These are phyloP conservation scores for Conus betulinus DNA, from an alignment of 1,140 invertebrate species.

Conservation along the genomic window DNA sequence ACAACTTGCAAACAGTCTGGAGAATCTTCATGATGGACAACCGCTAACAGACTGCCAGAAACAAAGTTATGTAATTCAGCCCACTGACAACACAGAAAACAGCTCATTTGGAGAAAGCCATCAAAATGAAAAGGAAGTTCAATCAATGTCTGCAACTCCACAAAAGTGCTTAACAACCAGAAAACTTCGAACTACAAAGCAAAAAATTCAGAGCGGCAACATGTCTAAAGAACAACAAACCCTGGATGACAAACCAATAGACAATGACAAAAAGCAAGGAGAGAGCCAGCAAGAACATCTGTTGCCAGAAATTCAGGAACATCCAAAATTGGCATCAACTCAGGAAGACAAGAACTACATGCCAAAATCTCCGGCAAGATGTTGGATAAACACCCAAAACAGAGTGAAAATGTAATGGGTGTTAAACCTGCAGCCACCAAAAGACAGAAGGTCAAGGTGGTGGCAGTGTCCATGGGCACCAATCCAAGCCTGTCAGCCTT, in stretches of 20 bases:
- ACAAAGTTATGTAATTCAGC: neutral
- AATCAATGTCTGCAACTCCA: neutral
- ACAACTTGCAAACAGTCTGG: neutral
- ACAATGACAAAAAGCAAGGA: neutral
- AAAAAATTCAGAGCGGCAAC: neutral
- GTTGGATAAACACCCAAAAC: neutral
- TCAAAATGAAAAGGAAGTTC: neutral
- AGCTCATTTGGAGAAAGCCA: neutral
- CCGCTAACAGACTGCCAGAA: neutral
- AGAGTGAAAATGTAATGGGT: neutral
- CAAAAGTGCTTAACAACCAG: neutral
- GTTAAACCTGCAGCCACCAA: neutral
- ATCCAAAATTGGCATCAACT: neutral
- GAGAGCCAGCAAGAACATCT: neutral
- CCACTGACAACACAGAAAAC: neutral
- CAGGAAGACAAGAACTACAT: neutral
- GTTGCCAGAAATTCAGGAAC: neutral
- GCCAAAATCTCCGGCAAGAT: neutral
- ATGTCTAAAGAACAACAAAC: neutral
- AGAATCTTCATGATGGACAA: neutral
- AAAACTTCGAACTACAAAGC: neutral
- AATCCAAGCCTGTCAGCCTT: slow-evolving; percentile 44
- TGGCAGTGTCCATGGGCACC: slow-evolving; percentile 21
- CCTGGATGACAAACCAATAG: neutral
- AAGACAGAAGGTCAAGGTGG: slow-evolving; percentile 1